A percentile compares a stretch with the other conserved stretches of the same genome.
These are phyloP conservation scores for Mnemiopsis leidyi DNA, from an alignment of 37 sponge, comb jelly and placozoan genomes.

Conservation along the genomic window DNA sequence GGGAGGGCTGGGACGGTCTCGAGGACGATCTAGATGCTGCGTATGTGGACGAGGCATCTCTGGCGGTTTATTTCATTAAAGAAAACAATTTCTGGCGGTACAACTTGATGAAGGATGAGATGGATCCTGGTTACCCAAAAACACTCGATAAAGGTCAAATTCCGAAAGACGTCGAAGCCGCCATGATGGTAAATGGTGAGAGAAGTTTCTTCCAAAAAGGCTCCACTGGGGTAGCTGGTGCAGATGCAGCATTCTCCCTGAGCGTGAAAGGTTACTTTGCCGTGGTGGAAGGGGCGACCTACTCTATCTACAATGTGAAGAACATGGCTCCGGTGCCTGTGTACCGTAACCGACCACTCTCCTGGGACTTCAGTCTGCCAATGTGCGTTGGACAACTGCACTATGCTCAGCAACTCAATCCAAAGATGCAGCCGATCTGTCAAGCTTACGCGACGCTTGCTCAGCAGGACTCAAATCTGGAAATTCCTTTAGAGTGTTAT, in stretches of 20 bases:
- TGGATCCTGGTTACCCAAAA: not conserved
- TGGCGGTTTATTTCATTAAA: not conserved
- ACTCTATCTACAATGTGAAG: conserved; percentile 55
- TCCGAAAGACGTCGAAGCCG: not conserved
- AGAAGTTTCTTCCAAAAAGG: not conserved
- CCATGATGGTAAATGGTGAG: not conserved
- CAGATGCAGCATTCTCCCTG: not conserved
- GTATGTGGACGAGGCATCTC: not conserved
- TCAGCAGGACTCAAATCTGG: not conserved
- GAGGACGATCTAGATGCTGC: conserved; percentile 20
- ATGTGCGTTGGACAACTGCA: not conserved
- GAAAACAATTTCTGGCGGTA: conserved; percentile 15
- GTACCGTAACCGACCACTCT: not conserved
- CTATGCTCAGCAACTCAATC: not conserved
- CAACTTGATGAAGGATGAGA: not conserved
- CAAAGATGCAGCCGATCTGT: not conserved
- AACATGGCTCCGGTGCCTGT: not conserved
- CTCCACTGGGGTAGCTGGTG: too few relatives aligned
- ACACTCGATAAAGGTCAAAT: not conserved
- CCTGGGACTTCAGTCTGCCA: conserved; percentile 25
- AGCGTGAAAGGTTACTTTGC: conserved; percentile 34
- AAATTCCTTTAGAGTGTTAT: conserved; percentile 51
- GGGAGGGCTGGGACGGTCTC: not conserved
- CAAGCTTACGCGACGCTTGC: conserved; percentile 42
- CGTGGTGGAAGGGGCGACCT: not conserved